Conservation (phyloP, 2,888 invertebrate species). For the Drosophila eohydei region DNA sequence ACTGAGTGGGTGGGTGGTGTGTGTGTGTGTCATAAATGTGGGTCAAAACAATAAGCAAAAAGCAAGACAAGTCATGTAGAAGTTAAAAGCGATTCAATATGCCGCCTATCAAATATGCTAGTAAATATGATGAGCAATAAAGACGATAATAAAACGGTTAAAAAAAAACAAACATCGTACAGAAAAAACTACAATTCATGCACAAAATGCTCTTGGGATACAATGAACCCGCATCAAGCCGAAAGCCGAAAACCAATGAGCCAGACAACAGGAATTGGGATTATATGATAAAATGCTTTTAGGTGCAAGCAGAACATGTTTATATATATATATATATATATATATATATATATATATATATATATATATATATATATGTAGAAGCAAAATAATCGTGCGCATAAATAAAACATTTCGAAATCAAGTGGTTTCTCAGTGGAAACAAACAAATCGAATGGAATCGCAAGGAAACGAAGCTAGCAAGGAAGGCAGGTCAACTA, state of each 20-base stretch:
- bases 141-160: constrained; percentile 68
- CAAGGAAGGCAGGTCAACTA: constrained; percentile 28
- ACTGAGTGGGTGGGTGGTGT: neutral
- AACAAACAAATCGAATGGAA: constrained; percentile 56
- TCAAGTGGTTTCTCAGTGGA: constrained; percentile 71
- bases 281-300: constrained; percentile 76
- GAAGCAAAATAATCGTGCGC: constrained; percentile 72
- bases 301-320: constrained; percentile 59
- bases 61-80: constrained; percentile 29
- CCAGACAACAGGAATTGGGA: constrained; percentile 53
- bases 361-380: constrained; percentile 1
- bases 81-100: constrained; percentile 60
- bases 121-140: constrained; percentile 73
- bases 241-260: constrained; percentile 64
- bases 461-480: constrained; percentile 10
- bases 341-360: neutral
- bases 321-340: constrained; percentile 7
- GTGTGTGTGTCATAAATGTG: constrained; percentile 27
- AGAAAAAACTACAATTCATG: constrained; percentile 39
- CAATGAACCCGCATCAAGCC: constrained; percentile 69
- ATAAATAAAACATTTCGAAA: constrained; percentile 77
- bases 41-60: constrained; percentile 52
- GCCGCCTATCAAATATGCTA: constrained; percentile 42
- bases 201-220: constrained; percentile 56
- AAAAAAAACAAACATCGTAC: constrained; percentile 6